Conservation (phyloP, 2,888 invertebrate genomes). For the Entomobrya proxima region DNA sequence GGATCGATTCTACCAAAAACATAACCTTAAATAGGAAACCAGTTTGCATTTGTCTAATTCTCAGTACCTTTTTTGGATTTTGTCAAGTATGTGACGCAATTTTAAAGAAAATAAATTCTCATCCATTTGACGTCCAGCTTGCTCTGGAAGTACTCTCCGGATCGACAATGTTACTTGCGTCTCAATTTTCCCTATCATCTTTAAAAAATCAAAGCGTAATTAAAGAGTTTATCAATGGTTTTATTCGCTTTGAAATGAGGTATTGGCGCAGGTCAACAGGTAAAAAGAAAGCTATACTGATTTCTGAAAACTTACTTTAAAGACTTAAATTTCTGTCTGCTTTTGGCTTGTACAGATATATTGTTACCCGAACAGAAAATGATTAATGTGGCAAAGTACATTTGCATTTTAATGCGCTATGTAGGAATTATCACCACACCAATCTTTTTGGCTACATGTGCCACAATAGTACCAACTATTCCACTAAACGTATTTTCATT, state of each 20-base stretch:
- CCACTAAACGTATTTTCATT: background rate
- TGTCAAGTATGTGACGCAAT: background rate
- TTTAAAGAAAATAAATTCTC: background rate
- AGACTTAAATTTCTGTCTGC: background rate
- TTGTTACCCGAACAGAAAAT: no score
- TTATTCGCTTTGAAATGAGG: background rate
- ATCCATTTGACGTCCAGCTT: background rate
- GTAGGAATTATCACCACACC: background rate
- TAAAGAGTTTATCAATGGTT: background rate
- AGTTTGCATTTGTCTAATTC: background rate
- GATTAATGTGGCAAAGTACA: background rate
- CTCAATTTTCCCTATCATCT: background rate
- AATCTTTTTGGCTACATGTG: background rate
- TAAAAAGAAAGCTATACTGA: background rate
- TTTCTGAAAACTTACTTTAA: background rate
- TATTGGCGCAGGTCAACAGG: background rate
- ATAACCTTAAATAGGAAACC: background rate
- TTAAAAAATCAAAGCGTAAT: background rate
- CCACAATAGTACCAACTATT: background rate
- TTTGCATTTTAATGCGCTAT: background rate
- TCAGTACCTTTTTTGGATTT: background rate
- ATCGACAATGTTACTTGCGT: background rate
- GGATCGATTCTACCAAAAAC: background rate
- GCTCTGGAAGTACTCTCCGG: background rate
- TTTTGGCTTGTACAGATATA: no score